A percentile compares a stretch with the other conserved stretches of the same genome.
Conservation (phyloP, 2,113 vertebrate genomes). For the Eleginops maclovinus region DNA sequence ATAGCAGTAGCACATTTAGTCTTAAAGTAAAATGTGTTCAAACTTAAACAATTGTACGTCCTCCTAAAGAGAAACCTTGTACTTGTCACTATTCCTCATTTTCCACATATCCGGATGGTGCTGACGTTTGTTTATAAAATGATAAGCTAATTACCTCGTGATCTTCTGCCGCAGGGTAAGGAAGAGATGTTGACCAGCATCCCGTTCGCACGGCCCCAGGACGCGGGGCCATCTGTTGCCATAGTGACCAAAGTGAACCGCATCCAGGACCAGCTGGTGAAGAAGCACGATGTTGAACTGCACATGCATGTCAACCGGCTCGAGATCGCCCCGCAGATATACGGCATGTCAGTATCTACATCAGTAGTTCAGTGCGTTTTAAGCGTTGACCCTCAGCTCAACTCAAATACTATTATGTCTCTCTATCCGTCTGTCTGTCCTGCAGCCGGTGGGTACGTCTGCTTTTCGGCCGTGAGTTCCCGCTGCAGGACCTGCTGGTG, state of each 20-base stretch:
- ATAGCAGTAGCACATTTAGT: background rate
- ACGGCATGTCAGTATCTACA: constrained; percentile 93
- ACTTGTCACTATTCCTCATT: background rate
- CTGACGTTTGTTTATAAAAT: background rate
- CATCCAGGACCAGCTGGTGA: constrained; percentile 97
- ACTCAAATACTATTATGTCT: background rate
- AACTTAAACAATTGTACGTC: background rate
- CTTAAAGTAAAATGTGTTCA: background rate
- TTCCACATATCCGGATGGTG: background rate
- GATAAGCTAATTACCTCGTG: background rate
- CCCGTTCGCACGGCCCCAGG: constrained; percentile 97
- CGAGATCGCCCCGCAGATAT: constrained; percentile 98
- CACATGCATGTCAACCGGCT: constrained; percentile 98
- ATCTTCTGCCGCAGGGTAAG: constrained; percentile 86
- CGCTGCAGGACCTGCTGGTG: constrained; percentile 95
- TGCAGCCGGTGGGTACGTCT: constrained; percentile 95
- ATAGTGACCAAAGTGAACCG: constrained; percentile 99
- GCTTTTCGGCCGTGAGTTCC: constrained; percentile 95
- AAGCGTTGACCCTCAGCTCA: background rate
- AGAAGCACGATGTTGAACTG: constrained; percentile 96
- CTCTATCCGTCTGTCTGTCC: constrained; percentile 20
- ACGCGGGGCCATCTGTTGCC: constrained; percentile 94
- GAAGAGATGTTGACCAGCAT: constrained; percentile 93
- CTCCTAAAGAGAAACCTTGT: background rate
- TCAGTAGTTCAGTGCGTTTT: background rate